Evolutionary conservation across 2,113 vertebrate genomes (phyloP).

Genomic region (Ondatra zibethicus): DNA sequence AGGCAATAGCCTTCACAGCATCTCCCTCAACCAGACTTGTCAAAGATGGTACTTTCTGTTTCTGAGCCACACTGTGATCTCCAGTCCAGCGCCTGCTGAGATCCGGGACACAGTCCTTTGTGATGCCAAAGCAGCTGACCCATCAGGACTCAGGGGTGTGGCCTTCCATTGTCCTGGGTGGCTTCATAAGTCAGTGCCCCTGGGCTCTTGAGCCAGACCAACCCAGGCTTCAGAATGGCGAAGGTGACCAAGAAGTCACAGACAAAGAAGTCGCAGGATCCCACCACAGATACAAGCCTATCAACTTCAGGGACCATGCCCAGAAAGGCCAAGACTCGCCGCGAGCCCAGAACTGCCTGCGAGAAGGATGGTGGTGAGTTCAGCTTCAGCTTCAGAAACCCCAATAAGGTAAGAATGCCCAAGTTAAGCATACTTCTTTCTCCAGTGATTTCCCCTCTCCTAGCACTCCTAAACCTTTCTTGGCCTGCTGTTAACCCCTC

Average conservation of each 20-base stretch:
- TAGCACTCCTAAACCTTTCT: background rate
- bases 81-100: no score
- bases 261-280: background rate
- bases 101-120: background rate
- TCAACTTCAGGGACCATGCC: fast-evolving
- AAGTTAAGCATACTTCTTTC: background rate
- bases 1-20: background rate
- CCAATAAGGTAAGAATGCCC: background rate
- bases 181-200: background rate
- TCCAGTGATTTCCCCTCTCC: background rate
- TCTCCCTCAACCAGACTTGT: no score
- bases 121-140: background rate
- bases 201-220: background rate
- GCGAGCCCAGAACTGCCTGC: background rate
- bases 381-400: no score
- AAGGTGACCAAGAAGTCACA: background rate
- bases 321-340: fast-evolving
- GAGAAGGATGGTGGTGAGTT: background rate
- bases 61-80: background rate
- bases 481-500: background rate
- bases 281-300: fast-evolving
- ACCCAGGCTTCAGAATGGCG: background rate
- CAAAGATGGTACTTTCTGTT: background rate
- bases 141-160: background rate
- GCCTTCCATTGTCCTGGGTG: background rate